These are phyloP conservation scores for Rhinogobius similis DNA, from an alignment of 2,113 vertebrate genomes.

Conservation along the genomic window DNA sequence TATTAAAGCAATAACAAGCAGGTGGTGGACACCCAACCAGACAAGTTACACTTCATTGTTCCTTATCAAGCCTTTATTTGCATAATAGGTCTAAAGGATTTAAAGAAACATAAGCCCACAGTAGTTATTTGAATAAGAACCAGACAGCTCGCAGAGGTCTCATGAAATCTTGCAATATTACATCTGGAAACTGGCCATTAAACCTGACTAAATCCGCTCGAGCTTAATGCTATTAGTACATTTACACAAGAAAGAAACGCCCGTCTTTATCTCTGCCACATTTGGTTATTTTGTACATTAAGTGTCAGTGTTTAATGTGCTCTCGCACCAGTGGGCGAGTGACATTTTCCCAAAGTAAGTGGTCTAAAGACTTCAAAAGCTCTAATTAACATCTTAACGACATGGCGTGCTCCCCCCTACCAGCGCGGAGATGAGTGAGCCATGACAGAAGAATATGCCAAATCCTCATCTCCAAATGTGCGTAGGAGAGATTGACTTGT, in stretches of 20 bases:
- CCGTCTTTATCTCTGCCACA: conserved; percentile 48
- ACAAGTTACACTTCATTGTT: too few relatives aligned
- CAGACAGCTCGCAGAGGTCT: background rate
- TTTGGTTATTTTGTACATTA: conserved; percentile 59
- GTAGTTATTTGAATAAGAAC: background rate
- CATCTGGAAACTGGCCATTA: background rate
- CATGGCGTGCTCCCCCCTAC: conserved; percentile 9
- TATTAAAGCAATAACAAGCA: too few relatives aligned
- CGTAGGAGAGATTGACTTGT: conserved; percentile 4
- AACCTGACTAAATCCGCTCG: background rate
- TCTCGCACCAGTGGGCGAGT: conserved; percentile 48
- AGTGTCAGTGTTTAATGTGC: conserved; percentile 45
- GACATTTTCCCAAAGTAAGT: conserved; percentile 54
- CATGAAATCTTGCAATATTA: too few relatives aligned
- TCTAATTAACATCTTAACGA: conserved; percentile 55
- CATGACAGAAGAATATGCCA: conserved; percentile 14
- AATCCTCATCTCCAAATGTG: background rate
- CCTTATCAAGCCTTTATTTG: too few relatives aligned
- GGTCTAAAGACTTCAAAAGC: conserved; percentile 46
- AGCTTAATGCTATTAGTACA: conserved; percentile 12
- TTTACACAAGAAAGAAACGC: conserved; percentile 29
- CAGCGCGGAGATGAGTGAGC: conserved; percentile 16
- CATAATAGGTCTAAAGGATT: background rate
- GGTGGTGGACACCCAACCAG: too few relatives aligned
- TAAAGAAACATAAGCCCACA: background rate